Base-by-base conservation (phyloP, 2,113 vertebrate genomes). In the Planiliza haematocheilus region DNA sequence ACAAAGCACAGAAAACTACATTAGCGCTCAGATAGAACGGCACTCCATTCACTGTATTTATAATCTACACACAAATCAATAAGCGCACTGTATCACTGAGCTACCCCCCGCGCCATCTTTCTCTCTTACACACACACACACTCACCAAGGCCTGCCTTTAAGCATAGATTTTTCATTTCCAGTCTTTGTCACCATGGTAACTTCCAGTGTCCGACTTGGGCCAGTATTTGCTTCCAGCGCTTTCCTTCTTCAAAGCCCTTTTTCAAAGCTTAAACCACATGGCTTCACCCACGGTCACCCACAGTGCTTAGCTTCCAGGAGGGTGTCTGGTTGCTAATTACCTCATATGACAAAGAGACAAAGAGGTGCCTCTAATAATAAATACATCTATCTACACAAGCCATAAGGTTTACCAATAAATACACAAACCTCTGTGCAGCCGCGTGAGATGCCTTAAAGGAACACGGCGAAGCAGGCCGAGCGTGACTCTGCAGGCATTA, bases 171-270 rank as follows among this genome's bases (percentile, higher is more conserved):
- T 90, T 93, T 89, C 85, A 87, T 93, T 91, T 91, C 88, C 79
- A 90, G 89, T 91, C 67, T 30, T 84, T 71, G 93, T 94, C 89
- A 88, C 91, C 93, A 94, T 94, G 91, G 93, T 85, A 93, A 94
- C 93, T 70, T 82, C 80, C 90, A 88, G 86, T 89, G 91, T 92
- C 91, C 91, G 51, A 92, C 86, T 93, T 77, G 58, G 85, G 83
- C 83, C 82, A 85, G 67, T 64, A 59, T 81, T 67, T 67, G 81
- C 78, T 87, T 89, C 86, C 79, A 89, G 87, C 76, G 36, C 52
- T 85, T 83, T 87, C 72, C 60, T 75, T 60, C 85, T 88, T 90
- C 78, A 90, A 90, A 89, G 79, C 45, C 77, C 64, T 65, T 80
- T 84, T 81, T 77, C 83, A 79, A 77, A 81, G 70, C 70, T 81